A percentile compares a stretch with the other conserved stretches of the same genome.
Conservation (phyloP, 2,113 vertebrate species). For the Casuarius casuarius region DNA sequence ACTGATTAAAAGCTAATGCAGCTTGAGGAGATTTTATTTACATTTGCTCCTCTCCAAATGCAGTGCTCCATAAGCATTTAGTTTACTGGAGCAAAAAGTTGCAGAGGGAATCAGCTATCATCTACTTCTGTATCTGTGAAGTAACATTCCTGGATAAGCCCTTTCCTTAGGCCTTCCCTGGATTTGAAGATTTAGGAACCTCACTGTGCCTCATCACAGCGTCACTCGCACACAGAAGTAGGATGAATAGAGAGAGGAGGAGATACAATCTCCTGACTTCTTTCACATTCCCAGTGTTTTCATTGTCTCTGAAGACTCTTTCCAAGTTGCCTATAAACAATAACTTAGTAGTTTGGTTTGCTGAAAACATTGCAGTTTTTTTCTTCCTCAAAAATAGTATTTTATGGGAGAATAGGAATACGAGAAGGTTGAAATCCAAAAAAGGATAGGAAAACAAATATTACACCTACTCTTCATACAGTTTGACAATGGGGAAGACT, state of each 20-base stretch:
- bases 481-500: neutral
- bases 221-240: no score
- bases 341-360: no score
- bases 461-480: neutral
- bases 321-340: no score
- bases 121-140: neutral
- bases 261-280: neutral
- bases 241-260: neutral
- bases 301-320: no score
- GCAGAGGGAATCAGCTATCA: neutral
- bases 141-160: neutral
- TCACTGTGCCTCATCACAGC: no score
- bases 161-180: neutral
- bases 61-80: neutral
- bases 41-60: neutral
- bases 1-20: neutral
- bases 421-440: neutral
- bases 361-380: no score
- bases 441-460: neutral
- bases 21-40: neutral
- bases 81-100: neutral
- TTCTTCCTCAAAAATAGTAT: no score
- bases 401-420: no score
- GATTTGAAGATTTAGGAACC: neutral
- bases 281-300: no score